Evolutionary conservation across 2,888 invertebrate genomes (phyloP).

Genomic region (Microdon myrmicae): DNA sequence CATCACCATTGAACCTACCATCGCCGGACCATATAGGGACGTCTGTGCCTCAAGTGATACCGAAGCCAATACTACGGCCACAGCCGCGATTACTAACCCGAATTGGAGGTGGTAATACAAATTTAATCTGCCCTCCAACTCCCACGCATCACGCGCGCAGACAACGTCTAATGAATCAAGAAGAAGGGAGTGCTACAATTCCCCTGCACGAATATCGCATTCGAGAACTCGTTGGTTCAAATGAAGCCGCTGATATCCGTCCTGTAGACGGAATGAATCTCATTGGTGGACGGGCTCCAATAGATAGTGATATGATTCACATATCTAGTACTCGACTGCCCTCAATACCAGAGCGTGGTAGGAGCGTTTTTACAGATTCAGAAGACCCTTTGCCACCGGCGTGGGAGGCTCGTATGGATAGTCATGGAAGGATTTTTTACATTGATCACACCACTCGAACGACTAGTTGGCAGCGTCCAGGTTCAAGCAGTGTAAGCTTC

Average conservation of each 20-base stretch:
- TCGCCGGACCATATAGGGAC: slow-evolving; percentile 53
- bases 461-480: slow-evolving; percentile 94
- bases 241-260: slow-evolving; percentile 63
- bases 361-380: slow-evolving; percentile 70
- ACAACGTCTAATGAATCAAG: slow-evolving; percentile 62
- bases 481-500: slow-evolving; percentile 62
- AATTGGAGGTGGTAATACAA: slow-evolving; percentile 66
- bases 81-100: slow-evolving; percentile 74
- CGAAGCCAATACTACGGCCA: slow-evolving; percentile 66
- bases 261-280: slow-evolving; percentile 65
- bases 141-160: slow-evolving; percentile 86
- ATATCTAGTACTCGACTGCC: slow-evolving; percentile 81
- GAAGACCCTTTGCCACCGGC: slow-evolving; percentile 90
- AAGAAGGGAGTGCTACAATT: slow-evolving; percentile 55
- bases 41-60: slow-evolving; percentile 40
- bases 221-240: slow-evolving; percentile 31
- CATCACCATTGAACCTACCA: slow-evolving; percentile 63
- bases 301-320: slow-evolving; percentile 72
- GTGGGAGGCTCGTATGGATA: slow-evolving; percentile 98
- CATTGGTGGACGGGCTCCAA: slow-evolving; percentile 41
- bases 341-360: slow-evolving; percentile 79
- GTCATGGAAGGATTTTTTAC: slow-evolving; percentile 95
- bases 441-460: slow-evolving; percentile 96
- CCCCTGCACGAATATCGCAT: slow-evolving; percentile 53
- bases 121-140: slow-evolving; percentile 84